These are phyloP conservation scores for Lithobates sylvaticus DNA, from an alignment of 2,797 vertebrate species.

Conservation along the genomic window DNA sequence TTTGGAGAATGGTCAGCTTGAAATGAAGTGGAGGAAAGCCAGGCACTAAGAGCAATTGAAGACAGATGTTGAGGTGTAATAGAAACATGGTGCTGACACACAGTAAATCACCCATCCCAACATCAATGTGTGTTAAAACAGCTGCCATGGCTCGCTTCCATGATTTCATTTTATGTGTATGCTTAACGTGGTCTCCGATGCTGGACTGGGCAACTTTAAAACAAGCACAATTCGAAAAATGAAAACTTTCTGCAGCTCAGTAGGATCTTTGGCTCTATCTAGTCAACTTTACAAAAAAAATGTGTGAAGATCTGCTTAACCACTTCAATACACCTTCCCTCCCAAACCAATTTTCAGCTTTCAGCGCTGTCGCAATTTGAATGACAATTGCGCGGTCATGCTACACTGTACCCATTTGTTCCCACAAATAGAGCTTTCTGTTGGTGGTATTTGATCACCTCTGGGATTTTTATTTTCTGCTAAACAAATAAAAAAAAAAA, in stretches of 20 bases:
- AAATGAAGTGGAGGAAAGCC: conserved; percentile 31
- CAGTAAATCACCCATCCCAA: conserved; percentile 46
- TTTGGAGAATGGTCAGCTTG: neutral
- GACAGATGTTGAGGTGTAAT: conserved; percentile 49
- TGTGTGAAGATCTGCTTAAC: too few species aligned
- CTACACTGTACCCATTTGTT: too few species aligned
- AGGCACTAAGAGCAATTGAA: conserved; percentile 41
- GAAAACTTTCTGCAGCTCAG: neutral
- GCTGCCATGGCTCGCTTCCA: conserved; percentile 53
- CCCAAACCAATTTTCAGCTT: too few species aligned
- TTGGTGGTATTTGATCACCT: too few species aligned
- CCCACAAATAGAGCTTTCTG: too few species aligned
- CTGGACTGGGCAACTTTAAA: neutral
- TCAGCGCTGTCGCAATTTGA: too few species aligned
- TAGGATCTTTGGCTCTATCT: neutral
- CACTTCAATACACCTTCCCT: too few species aligned
- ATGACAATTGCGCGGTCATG: too few species aligned
- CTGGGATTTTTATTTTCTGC: too few species aligned
- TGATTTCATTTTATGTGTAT: neutral
- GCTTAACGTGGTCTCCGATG: conserved; percentile 29
- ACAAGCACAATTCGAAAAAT: conserved; percentile 7
- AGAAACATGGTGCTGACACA: conserved; percentile 37
- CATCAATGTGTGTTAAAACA: conserved; percentile 16
- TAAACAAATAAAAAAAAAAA: too few species aligned
- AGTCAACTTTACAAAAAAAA: neutral